A percentile compares a stretch with the other conserved stretches of the same genome.
These are phyloP conservation scores for Drosophila ustulata DNA, from an alignment of 2,888 invertebrate species.

Conservation along the genomic window DNA sequence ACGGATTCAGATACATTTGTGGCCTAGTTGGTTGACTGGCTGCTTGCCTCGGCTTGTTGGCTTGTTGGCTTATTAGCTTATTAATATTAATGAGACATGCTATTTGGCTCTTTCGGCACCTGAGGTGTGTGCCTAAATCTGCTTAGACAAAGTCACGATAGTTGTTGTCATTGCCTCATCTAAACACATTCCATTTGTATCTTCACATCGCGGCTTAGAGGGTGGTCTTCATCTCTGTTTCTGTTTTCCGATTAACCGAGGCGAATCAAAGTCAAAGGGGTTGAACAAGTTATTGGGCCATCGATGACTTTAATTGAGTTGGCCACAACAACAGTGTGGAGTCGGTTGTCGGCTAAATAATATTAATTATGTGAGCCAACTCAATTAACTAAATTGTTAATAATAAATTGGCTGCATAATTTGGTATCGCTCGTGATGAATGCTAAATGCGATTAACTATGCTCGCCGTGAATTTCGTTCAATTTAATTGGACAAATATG, in stretches of 20 bases:
- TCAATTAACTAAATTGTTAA: conserved; percentile 32
- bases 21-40: conserved; percentile 17
- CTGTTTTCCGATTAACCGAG: conserved; percentile 22
- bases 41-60: conserved; percentile 15
- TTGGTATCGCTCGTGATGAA: conserved; percentile 22
- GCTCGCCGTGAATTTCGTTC: conserved; percentile 5
- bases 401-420: conserved; percentile 22
- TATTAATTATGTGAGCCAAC: conserved; percentile 45
- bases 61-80: conserved; percentile 50
- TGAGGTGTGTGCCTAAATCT: conserved; percentile 68
- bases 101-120: conserved; percentile 60
- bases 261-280: conserved; percentile 15
- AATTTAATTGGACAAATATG: conserved; percentile 12
- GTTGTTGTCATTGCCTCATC: conserved; percentile 49
- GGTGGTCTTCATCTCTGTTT: conserved; percentile 46
- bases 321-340: conserved; percentile 20
- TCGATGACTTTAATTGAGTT: conserved; percentile 34
- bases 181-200: conserved; percentile 52
- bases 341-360: neutral
- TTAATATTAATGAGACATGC: conserved; percentile 75
- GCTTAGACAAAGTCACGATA: conserved; percentile 44
- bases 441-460: conserved; percentile 13
- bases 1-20: conserved; percentile 27
- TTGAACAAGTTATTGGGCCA: conserved; percentile 13
- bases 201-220: conserved; percentile 31